These are phyloP conservation scores for Andrena flavipes DNA, from an alignment of 2,888 invertebrate species.

Conservation along the genomic window DNA sequence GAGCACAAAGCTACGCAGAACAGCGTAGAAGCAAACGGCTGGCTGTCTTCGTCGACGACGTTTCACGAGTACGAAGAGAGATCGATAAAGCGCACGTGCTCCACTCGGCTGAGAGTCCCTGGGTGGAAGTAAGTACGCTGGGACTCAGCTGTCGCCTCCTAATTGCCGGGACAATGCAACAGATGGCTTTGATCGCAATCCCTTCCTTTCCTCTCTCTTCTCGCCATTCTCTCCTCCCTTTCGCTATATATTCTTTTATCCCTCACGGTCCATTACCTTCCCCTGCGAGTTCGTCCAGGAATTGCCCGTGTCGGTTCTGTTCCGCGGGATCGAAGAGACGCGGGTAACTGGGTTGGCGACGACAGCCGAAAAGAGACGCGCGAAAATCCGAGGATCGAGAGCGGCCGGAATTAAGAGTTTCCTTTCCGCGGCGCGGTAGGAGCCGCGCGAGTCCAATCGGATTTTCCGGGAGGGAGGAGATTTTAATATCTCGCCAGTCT, in stretches of 20 bases:
- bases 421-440: not conserved
- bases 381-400: not conserved
- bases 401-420: not conserved
- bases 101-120: constrained; percentile 81
- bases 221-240: constrained; percentile 57
- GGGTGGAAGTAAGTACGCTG: constrained; percentile 83
- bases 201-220: constrained; percentile 71
- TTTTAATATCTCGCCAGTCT: constrained; percentile 34
- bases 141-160: constrained; percentile 85
- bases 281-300: not conserved
- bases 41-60: constrained; percentile 67
- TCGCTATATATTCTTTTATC: constrained; percentile 9
- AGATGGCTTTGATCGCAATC: constrained; percentile 85
- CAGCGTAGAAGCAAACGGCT: constrained; percentile 54
- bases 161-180: constrained; percentile 85
- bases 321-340: not conserved
- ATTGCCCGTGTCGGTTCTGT: constrained; percentile 14
- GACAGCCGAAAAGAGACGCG: not conserved
- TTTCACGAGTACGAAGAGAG: constrained; percentile 64
- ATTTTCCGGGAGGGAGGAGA: constrained; percentile 20
- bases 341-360: not conserved
- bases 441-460: constrained; percentile 12
- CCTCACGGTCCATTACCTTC: constrained; percentile 6
- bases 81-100: constrained; percentile 81
- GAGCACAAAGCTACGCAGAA: constrained; percentile 32